Evolutionary conservation across 2,113 vertebrate species (phyloP).

Genomic region (Xiphophorus hellerii): DNA sequence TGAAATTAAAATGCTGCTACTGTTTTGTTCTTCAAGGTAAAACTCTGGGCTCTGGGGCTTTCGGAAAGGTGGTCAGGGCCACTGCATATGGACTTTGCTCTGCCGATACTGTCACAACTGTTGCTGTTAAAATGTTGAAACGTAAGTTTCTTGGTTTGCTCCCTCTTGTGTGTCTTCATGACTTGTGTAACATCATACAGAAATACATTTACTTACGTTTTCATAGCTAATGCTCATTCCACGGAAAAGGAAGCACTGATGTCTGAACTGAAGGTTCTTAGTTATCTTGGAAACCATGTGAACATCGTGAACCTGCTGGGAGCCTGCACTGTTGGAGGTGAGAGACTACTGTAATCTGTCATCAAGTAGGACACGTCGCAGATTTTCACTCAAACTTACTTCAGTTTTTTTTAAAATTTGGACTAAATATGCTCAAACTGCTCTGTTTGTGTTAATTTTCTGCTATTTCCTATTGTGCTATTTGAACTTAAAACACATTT

Average conservation of each 20-base stretch:
- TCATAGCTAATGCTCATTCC: slow-evolving; percentile 89
- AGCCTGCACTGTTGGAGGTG: slow-evolving; percentile 93
- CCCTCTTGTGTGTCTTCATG: neutral
- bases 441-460: neutral
- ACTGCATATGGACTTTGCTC: slow-evolving; percentile 93
- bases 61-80: slow-evolving; percentile 96
- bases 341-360: slow-evolving; percentile 11
- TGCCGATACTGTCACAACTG: slow-evolving; percentile 88
- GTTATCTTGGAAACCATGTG: slow-evolving; percentile 94
- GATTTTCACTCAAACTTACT: neutral
- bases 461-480: too few relatives aligned
- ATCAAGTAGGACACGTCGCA: neutral
- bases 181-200: neutral
- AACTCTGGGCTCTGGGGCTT: slow-evolving; percentile 93
- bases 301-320: slow-evolving; percentile 96
- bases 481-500: too few relatives aligned
- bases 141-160: slow-evolving; percentile 79
- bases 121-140: slow-evolving; percentile 99
- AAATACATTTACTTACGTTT: slow-evolving; percentile 34
- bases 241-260: slow-evolving; percentile 95
- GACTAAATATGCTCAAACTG: neutral
- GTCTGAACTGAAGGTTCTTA: slow-evolving; percentile 96
- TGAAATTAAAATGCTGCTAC: neutral
- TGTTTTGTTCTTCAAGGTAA: slow-evolving; percentile 82
- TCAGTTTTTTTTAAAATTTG: neutral